Evolutionary conservation across 2,113 vertebrate genomes (phyloP).

Genomic region (Brevimyrus niger): DNA sequence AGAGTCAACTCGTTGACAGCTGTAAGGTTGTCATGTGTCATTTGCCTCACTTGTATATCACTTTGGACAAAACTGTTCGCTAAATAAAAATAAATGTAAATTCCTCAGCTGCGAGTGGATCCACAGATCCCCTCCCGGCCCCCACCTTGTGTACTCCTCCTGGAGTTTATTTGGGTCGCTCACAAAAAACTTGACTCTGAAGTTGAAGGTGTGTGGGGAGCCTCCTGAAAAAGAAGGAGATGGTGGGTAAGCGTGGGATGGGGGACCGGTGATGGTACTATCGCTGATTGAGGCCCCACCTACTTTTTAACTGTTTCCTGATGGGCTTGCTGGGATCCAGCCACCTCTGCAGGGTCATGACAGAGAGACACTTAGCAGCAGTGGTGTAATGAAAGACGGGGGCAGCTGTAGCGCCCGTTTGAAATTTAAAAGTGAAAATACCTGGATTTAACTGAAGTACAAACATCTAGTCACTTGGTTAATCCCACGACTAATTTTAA

Average conservation of each 20-base stretch:
- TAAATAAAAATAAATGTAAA: not conserved
- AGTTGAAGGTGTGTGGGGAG: conserved; percentile 89
- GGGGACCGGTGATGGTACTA: not conserved
- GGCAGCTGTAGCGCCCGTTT: not conserved
- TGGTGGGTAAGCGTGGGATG: conserved; percentile 21
- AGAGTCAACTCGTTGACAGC: not conserved
- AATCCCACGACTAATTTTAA: not conserved
- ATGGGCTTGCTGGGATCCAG: conserved; percentile 96
- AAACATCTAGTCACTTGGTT: not conserved
- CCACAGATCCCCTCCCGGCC: not conserved
- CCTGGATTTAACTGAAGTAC: not conserved
- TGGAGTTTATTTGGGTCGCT: conserved; percentile 91
- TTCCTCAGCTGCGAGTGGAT: not conserved
- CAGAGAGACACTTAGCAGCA: conserved; percentile 17
- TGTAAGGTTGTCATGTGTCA: not conserved
- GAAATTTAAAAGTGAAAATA: not conserved
- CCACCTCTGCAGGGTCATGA: conserved; percentile 79
- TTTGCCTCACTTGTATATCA: not conserved
- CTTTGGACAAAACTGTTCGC: not conserved
- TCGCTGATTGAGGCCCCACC: conserved; percentile 41
- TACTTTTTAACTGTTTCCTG: conserved; percentile 98
- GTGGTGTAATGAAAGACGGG: not conserved
- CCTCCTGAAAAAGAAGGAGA: conserved; percentile 70
- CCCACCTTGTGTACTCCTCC: conserved; percentile 97
- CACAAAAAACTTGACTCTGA: conserved; percentile 99